Evolutionary conservation across 2,797 vertebrate species (phyloP).

Genomic region (Fundulus diaphanus): DNA sequence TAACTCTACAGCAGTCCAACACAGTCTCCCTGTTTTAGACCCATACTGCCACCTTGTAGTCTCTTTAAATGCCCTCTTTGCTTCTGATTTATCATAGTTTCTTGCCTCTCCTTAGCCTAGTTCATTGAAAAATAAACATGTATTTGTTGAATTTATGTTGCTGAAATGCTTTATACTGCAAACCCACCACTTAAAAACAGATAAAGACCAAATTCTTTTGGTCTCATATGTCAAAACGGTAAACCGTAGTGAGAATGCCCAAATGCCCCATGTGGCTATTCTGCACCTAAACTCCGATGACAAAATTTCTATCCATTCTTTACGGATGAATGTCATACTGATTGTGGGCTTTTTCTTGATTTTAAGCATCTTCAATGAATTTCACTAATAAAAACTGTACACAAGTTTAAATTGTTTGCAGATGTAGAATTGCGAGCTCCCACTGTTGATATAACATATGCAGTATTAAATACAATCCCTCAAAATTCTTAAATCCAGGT

Average conservation of each 20-base stretch:
- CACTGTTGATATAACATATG: background rate
- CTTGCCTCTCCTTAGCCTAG: conserved; percentile 8
- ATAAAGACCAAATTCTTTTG: background rate
- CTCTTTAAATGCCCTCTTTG: conserved; percentile 38
- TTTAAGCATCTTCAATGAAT: background rate
- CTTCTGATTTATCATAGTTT: conserved; percentile 38
- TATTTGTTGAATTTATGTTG: background rate
- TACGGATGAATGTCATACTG: background rate
- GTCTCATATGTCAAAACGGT: background rate
- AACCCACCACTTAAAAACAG: background rate
- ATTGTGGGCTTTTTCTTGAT: background rate
- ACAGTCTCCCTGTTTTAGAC: conserved; percentile 66
- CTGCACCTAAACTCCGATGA: background rate
- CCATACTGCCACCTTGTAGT: conserved; percentile 75
- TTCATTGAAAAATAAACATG: background rate
- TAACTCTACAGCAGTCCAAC: conserved; percentile 47
- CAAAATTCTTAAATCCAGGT: background rate
- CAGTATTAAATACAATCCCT: background rate
- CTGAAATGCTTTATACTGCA: background rate
- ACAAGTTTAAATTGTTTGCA: background rate
- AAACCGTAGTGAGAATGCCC: background rate
- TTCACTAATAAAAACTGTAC: background rate
- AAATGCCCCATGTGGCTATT: background rate
- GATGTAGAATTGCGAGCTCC: background rate
- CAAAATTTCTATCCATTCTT: background rate